Evolutionary conservation across 1,140 invertebrate species (phyloP).

Genomic region (Penaeus japonicus): DNA sequence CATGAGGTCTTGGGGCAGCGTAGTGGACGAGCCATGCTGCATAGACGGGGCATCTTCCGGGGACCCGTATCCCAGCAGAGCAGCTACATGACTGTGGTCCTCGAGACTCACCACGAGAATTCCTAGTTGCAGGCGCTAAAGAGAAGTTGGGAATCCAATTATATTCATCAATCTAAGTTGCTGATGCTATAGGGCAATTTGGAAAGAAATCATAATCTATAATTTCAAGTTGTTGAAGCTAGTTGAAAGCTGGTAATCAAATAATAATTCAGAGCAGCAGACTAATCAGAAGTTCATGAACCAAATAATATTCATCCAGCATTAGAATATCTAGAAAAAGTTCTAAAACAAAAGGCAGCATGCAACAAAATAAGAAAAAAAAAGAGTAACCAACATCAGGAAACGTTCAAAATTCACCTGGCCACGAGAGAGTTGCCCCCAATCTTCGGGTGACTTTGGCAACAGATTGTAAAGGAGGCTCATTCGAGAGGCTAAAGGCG

Average conservation of each 20-base stretch:
- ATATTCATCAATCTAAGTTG: too few relatives aligned
- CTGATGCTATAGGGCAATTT: too few relatives aligned
- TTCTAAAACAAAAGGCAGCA: background rate
- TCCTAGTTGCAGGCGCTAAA: conserved; percentile 70
- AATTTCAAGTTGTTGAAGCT: too few relatives aligned
- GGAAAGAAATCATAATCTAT: too few relatives aligned
- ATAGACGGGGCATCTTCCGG: conserved; percentile 54
- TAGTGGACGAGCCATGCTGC: conserved; percentile 45
- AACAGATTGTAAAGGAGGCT: conserved; percentile 71
- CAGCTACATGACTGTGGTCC: conserved; percentile 70
- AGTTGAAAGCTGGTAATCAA: too few relatives aligned
- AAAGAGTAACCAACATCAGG: background rate
- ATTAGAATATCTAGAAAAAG: too few relatives aligned
- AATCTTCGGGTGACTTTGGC: conserved; percentile 67
- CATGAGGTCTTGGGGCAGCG: conserved; percentile 69
- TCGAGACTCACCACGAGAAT: conserved; percentile 73
- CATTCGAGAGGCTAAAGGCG: conserved; percentile 71
- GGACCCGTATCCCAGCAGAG: conserved; percentile 67
- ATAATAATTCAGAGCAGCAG: too few relatives aligned
- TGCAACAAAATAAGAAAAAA: background rate
- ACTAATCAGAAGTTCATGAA: too few relatives aligned
- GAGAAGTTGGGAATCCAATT: conserved; percentile 11
- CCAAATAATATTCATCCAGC: too few relatives aligned
- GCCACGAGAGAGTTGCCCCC: conserved; percentile 68
- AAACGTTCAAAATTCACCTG: conserved; percentile 64